These are phyloP conservation scores for Calcarius ornatus DNA, from an alignment of 2,113 vertebrate genomes.

Conservation along the genomic window DNA sequence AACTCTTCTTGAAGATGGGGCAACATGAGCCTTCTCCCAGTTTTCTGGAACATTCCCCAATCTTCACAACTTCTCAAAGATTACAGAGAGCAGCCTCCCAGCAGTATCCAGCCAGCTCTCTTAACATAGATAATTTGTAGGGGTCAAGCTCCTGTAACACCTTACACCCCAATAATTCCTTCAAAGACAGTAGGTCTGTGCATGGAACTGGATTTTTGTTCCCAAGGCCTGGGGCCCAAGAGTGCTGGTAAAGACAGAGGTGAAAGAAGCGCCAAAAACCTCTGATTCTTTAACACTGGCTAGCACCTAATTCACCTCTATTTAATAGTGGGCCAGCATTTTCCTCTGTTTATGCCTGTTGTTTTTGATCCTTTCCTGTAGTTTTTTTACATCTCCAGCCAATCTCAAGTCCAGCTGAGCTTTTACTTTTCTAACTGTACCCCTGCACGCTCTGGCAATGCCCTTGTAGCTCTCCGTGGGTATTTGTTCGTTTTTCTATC, in stretches of 20 bases:
- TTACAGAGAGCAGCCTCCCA: neutral
- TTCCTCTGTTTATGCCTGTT: neutral
- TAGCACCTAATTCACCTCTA: neutral
- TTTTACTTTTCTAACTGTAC: neutral
- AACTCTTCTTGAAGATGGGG: neutral
- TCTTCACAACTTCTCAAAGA: neutral
- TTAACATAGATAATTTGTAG: neutral
- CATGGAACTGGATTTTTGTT: neutral
- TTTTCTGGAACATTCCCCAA: neutral
- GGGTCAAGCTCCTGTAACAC: neutral
- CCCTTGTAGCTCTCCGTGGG: neutral
- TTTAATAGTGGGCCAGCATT: neutral
- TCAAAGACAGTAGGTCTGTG: neutral
- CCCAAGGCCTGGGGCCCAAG: neutral
- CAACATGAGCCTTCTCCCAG: neutral
- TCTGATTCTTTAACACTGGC: neutral
- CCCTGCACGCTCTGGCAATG: accelerated
- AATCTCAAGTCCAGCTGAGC: neutral
- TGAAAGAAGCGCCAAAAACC: neutral
- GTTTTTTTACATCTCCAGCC: neutral
- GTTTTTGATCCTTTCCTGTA: neutral
- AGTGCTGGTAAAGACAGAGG: neutral
- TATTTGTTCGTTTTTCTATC: neutral
- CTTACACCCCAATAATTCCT: neutral
- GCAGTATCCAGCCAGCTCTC: neutral